Base-by-base conservation (phyloP, 2,113 vertebrate genomes). In the Bubalus kerabau region DNA sequence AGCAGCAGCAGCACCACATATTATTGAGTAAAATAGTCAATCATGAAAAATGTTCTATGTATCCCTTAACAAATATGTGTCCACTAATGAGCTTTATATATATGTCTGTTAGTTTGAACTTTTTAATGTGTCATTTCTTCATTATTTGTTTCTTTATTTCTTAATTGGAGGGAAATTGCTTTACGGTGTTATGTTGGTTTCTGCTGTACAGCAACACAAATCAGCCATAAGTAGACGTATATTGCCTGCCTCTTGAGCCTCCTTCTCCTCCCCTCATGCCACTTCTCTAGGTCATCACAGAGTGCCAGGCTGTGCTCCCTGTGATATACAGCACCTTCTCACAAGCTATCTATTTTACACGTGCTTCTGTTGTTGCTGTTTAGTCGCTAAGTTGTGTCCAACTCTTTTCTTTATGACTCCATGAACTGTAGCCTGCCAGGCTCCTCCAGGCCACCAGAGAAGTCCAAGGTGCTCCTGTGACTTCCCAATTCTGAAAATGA, bases 401-500 rank as follows among this genome's bases (percentile, higher is more conserved):
- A 71, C n/a, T 36, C 19, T 71, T 71, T 12, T 40, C 67, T 74
- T 24, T 14, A 24, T 7, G 21, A 43, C 21, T 7, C 71, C 36
- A 26, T 26, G 21, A 40, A 26, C 71, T 43, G 23, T 43, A 43
- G 36, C 11, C 71, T 0, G 1, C 23, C 21, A 13, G 36, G 71
- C 6, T 74, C 36, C 36, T 43, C 11, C 0, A 12, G 36, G 36
- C 23, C 71, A 74, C 6, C 71, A 74, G 12, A 21, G 36, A 74
- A 74, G 36, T 74, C 36, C 1, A 16, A 54, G 24, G 28, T 81
- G 74, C 74, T 92, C 52, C 71, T 78, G 13, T 9, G 76, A 56
- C n/a, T 46, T 90, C 88, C 92, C 23, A 88, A 19, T 90, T 87
- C 60, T 93, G 12, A 87, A 96, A 92, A 90, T 50, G 24, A 95